Evolutionary conservation across 2,113 vertebrate genomes (phyloP), one percentile per base, ranked within the genome.

Genomic region (Leptosomus discolor): DNA sequence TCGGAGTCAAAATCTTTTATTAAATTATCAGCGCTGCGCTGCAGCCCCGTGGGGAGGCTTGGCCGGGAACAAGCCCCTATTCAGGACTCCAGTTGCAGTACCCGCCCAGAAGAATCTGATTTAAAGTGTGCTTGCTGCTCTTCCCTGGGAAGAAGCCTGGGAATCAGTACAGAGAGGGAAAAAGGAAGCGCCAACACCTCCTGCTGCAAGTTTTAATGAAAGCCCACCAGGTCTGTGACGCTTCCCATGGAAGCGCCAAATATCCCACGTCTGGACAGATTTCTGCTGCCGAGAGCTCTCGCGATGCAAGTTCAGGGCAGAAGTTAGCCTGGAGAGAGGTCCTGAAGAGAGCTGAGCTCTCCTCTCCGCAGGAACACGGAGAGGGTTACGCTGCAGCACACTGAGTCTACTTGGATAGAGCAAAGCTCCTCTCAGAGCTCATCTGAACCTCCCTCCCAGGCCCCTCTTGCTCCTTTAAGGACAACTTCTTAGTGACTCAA

Each of bases 31-130:
- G 18, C 2, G 46, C 51, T 19, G 34, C 14, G 58, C 76, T 37
- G 29, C 63, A 56, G 88, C 53, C 68, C 60, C 24, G 8, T 3
- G 1, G 41, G 50, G 79, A 24, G 79, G 15, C 22, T 15, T 1
- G 8, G 65, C 70, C 64, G 4, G 16, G 9, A 41, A 16, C 10
- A 45, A 50, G 24, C 56, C 24, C 30, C 36, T 15, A 0, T 5
- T 6, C 51, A 56, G 13, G 24, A 39, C 43, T 7, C 36, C 36
- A 39, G 6, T 0, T 0, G 12, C 64, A 57, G 53, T 3, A 29
- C 1, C 16, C 8, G 17, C 26, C 6, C 16, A 8, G 15, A 6
- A 24, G 12, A 46, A 11, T 0, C 3, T 0, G 11, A 20, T 17
- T 22, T 8, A 1, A 45, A 29, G 7, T 0, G 6, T 57, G 12